Percentiles rank a stretch among this genome's conserved stretches.
phyloP scores from a whole-genome alignment of 2,113 vertebrate genomes.

The Tursiops truncatus region DNA sequence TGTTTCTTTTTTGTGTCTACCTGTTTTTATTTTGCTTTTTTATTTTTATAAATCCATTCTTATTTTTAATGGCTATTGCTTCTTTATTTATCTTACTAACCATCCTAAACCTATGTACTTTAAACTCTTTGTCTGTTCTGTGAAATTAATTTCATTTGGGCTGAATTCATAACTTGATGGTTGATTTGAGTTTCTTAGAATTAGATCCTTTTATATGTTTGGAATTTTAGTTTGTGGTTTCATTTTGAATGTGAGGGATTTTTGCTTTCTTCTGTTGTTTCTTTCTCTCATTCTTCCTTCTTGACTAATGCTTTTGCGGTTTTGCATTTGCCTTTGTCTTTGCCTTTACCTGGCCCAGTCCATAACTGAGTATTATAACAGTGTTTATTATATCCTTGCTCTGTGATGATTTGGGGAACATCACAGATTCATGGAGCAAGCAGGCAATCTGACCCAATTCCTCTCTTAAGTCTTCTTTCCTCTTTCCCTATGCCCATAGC shows the following conservation, averaged over 20 bases:
- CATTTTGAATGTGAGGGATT: neutral
- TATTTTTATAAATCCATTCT: neutral
- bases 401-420: neutral
- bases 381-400: neutral
- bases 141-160: conserved; percentile 50
- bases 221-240: conserved; percentile 33
- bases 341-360: neutral
- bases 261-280: conserved; percentile 4
- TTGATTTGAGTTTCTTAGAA: conserved; percentile 51
- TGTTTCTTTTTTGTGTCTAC: neutral
- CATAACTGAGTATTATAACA: neutral
- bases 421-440: neutral
- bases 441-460: neutral
- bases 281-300: neutral
- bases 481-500: neutral
- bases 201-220: conserved; percentile 35
- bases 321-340: conserved; percentile 29
- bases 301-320: conserved; percentile 8
- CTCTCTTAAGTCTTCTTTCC: neutral
- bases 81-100: neutral
- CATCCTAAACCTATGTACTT: neutral
- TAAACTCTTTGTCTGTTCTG: conserved; percentile 21
- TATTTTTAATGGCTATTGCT: conserved; percentile 15
- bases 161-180: conserved; percentile 50
- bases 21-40: neutral